Percentiles rank a stretch among this genome's conserved stretches.
Evolutionary conservation across 2,888 invertebrate species (phyloP).

Genomic region (Spicauda simplicius): DNA sequence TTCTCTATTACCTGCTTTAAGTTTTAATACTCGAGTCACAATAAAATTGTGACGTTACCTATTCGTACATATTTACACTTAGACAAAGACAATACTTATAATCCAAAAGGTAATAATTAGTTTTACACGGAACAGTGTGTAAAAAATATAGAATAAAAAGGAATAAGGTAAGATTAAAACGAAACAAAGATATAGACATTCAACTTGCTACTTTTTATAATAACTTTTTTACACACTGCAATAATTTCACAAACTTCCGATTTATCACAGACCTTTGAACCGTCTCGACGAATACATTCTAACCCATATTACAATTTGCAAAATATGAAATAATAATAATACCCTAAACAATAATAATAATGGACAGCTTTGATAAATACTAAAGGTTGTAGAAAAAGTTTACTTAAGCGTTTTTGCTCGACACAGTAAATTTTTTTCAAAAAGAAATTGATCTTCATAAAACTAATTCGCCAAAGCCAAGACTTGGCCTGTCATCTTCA

Average conservation of each 20-base stretch:
- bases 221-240: slow-evolving; percentile 28
- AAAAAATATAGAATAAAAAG: slow-evolving; percentile 36
- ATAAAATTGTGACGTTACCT: slow-evolving; percentile 56
- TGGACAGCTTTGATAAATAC: slow-evolving; percentile 26
- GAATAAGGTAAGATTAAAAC: slow-evolving; percentile 12
- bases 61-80: slow-evolving; percentile 63
- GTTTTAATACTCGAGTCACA: slow-evolving; percentile 53
- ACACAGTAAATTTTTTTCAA: neutral
- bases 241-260: slow-evolving; percentile 38
- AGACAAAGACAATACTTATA: slow-evolving; percentile 46
- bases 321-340: slow-evolving; percentile 36
- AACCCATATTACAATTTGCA: slow-evolving; percentile 30
- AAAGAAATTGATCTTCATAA: neutral
- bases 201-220: neutral
- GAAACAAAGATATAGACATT: slow-evolving; percentile 16
- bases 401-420: neutral
- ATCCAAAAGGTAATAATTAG: slow-evolving; percentile 53
- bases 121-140: slow-evolving; percentile 52
- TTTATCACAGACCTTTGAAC: slow-evolving; percentile 73
- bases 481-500: neutral
- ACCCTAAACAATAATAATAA: slow-evolving; percentile 32
- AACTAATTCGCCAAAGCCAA: neutral
- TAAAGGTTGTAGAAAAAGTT: slow-evolving; percentile 4
- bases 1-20: slow-evolving; percentile 52
- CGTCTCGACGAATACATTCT: slow-evolving; percentile 45